These are phyloP conservation scores for Schizaphis graminum DNA, from an alignment of 2,888 invertebrate genomes.

Conservation along the genomic window DNA sequence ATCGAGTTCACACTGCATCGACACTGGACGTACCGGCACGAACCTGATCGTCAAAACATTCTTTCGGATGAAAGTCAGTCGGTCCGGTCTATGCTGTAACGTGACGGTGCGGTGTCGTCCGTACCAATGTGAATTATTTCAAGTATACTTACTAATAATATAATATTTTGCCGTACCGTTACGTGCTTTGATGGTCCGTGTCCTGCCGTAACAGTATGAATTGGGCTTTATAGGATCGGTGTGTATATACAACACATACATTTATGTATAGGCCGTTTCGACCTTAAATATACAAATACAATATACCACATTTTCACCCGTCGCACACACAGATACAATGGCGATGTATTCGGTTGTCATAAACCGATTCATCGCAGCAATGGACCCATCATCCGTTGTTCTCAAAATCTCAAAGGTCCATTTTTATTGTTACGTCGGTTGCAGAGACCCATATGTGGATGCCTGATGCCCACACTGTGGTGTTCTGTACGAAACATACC, in stretches of 20 bases:
- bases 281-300: not conserved
- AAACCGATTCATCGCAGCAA: slow-evolving; percentile 48
- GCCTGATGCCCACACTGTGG: not conserved
- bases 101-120: not conserved
- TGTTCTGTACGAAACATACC: not conserved
- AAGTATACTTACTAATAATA: too few species aligned
- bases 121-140: not conserved
- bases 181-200: too few species aligned
- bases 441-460: not conserved
- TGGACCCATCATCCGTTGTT: slow-evolving; percentile 39
- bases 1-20: too few species aligned
- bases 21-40: too few species aligned
- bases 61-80: too few species aligned
- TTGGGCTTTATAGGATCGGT: not conserved
- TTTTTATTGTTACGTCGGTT: slow-evolving; percentile 18
- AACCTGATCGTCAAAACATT: too few species aligned
- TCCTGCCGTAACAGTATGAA: too few species aligned
- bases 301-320: slow-evolving; percentile 27
- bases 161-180: not conserved
- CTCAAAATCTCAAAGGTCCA: slow-evolving; percentile 38
- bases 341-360: slow-evolving; percentile 45
- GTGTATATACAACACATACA: not conserved
- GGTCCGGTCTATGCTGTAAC: not conserved
- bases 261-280: not conserved
- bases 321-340: slow-evolving; percentile 25